Conservation (phyloP, 2,888 invertebrate species). For the Podotricha telesiphe region DNA sequence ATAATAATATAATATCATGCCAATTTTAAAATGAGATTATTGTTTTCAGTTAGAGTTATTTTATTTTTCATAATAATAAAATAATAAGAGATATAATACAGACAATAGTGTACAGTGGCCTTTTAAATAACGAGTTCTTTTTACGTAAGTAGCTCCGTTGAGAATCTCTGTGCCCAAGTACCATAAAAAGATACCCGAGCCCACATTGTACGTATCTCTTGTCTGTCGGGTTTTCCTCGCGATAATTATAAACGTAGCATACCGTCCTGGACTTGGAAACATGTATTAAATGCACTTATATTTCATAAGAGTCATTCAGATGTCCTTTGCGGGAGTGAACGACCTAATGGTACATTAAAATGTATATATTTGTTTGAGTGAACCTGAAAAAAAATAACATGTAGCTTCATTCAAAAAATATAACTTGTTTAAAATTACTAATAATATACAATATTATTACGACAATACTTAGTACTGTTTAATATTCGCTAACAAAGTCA, state of each 20-base stretch:
- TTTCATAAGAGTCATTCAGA: constrained; percentile 16
- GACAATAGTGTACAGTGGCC: background rate
- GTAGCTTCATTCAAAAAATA: background rate
- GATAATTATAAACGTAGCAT: constrained; percentile 19
- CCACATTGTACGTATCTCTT: constrained; percentile 18
- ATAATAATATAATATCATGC: background rate
- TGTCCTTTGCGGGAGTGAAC: constrained; percentile 23
- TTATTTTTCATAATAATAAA: too few relatives aligned
- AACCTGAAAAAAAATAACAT: too few relatives aligned
- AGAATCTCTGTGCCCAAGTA: constrained; percentile 13
- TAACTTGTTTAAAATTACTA: background rate
- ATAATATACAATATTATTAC: constrained; percentile 3
- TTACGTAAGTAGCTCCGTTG: constrained; percentile 6
- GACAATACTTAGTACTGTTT: background rate
- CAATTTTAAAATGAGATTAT: background rate
- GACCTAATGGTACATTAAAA: background rate
- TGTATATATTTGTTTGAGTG: too few relatives aligned
- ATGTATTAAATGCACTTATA: constrained; percentile 7
- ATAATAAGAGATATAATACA: background rate
- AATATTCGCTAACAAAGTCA: constrained; percentile 14
- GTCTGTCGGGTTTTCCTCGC: constrained; percentile 21
- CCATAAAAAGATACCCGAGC: constrained; percentile 17
- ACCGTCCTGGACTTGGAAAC: constrained; percentile 11
- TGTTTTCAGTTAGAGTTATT: background rate
- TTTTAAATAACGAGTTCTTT: constrained; percentile 14